These are phyloP conservation scores for Molorchus minor DNA, from an alignment of 2,888 invertebrate species.

Conservation along the genomic window DNA sequence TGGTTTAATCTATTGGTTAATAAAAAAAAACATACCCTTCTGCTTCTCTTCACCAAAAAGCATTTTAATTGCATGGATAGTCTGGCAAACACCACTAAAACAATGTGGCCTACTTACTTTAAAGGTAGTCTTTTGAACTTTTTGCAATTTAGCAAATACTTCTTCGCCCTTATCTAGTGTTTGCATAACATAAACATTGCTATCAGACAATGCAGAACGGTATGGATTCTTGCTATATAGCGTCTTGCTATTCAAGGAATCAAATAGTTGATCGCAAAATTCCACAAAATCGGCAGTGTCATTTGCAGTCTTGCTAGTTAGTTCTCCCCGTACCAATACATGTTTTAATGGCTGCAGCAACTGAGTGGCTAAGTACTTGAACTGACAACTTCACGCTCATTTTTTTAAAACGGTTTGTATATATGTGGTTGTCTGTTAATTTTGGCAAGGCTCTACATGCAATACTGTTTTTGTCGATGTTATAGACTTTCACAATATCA, in stretches of 20 bases:
- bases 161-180: not conserved
- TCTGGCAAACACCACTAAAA: not conserved
- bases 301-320: not conserved
- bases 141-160: not conserved
- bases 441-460: not conserved
- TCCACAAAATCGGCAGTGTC: not conserved
- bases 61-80: not conserved
- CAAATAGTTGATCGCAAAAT: not conserved
- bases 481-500: too few relatives aligned
- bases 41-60: too few relatives aligned
- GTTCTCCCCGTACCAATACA: not conserved
- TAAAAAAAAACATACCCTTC: not conserved
- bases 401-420: not conserved
- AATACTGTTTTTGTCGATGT: not conserved
- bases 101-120: not conserved
- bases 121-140: not conserved
- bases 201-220: not conserved
- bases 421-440: not conserved
- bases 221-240: not conserved
- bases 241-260: not conserved
- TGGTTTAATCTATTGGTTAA: slow-evolving; percentile 6
- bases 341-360: not conserved
- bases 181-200: not conserved
- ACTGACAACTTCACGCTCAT: not conserved
- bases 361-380: not conserved